Conservation (phyloP, 2,888 invertebrate species). For the Sarcophaga caerulescens region DNA sequence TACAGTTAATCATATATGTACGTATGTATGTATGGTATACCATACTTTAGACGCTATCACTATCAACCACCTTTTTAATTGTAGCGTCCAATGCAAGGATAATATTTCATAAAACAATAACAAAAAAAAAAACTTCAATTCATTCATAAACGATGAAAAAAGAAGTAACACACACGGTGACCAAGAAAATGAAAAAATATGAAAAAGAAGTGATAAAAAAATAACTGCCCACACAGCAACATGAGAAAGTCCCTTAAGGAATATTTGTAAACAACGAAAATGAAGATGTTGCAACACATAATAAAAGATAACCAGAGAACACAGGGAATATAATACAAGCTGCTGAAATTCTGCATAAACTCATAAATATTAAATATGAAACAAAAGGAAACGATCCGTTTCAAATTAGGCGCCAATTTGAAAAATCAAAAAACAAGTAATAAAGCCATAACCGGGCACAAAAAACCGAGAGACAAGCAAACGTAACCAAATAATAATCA, state of each 20-base stretch:
- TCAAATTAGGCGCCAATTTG: conserved; percentile 64
- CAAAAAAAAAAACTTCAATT: conserved; percentile 24
- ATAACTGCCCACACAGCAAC: conserved; percentile 60
- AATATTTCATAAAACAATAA: conserved; percentile 39
- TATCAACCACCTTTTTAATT: neutral
- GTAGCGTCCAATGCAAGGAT: conserved; percentile 44
- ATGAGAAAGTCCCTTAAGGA: conserved; percentile 55
- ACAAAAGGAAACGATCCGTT: conserved; percentile 55
- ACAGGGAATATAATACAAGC: conserved; percentile 7
- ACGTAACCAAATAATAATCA: neutral
- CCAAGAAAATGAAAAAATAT: neutral
- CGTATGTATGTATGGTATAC: neutral
- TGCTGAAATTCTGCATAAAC: conserved; percentile 76
- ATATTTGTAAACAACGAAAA: conserved; percentile 42
- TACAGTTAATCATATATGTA: too few relatives aligned
- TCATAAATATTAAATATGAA: conserved; percentile 75
- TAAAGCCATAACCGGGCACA: conserved; percentile 11
- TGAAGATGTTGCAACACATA: conserved; percentile 57
- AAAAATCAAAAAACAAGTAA: conserved; percentile 57
- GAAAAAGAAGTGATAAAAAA: too few relatives aligned
- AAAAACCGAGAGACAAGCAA: neutral
- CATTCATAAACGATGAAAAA: conserved; percentile 57
- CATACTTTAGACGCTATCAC: neutral
- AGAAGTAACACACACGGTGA: conserved; percentile 28
- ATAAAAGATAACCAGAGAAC: conserved; percentile 34